A percentile compares a stretch with the other conserved stretches of the same genome.
Evolutionary conservation across 2,888 invertebrate species (phyloP).

Genomic region (Andricus quercusramuli): DNA sequence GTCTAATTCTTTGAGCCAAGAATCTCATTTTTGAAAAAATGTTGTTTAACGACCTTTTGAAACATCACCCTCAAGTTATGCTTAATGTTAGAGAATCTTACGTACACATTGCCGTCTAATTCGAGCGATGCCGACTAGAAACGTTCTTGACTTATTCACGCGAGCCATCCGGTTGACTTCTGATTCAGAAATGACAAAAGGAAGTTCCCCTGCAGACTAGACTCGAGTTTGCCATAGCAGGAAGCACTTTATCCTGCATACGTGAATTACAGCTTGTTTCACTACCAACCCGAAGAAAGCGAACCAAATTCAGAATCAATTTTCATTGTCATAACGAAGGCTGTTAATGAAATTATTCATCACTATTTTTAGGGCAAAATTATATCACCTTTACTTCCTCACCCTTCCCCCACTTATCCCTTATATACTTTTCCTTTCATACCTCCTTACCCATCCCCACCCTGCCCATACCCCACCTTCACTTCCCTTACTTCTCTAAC

Average conservation of each 20-base stretch:
- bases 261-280: neutral
- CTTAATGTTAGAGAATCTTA: neutral
- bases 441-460: no score
- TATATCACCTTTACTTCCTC: no score
- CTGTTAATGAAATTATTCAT: neutral
- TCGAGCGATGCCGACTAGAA: conserved; percentile 8
- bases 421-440: no score
- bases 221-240: conserved; percentile 2
- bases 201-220: conserved; percentile 54
- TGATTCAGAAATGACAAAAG: conserved; percentile 54
- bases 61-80: no score
- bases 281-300: neutral
- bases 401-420: no score
- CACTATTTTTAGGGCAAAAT: no score
- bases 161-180: conserved; percentile 42
- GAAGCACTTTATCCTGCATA: conserved; percentile 21
- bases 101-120: conserved; percentile 5
- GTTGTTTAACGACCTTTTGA: no score
- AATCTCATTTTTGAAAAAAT: no score
- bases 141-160: conserved; percentile 60
- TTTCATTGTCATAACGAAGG: neutral
- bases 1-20: no score
- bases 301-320: neutral
- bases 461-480: no score
- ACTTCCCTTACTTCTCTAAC: no score